These are phyloP conservation scores for Brachionus sp. DNA, from an alignment of 1,140 invertebrate genomes.

Conservation along the genomic window DNA sequence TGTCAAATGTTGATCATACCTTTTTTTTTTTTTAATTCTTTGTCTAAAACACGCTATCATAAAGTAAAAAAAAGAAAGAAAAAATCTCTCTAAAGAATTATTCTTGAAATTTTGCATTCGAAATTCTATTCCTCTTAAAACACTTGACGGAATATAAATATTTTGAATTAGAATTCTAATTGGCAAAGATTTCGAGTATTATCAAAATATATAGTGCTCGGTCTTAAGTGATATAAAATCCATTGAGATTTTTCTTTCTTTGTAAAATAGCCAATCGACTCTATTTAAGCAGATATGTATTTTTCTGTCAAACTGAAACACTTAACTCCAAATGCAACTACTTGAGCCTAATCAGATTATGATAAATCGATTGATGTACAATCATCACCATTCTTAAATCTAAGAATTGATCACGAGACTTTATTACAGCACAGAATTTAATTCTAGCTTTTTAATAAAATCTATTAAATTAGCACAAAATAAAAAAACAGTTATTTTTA, in stretches of 20 bases:
- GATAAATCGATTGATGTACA: background rate
- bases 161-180: background rate
- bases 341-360: background rate
- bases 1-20: background rate
- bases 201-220: background rate
- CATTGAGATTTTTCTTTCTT: slow-evolving; percentile 9
- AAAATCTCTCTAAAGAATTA: background rate
- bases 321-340: background rate
- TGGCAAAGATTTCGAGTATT: background rate
- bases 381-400: background rate
- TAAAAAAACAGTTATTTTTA: background rate
- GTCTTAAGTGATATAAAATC: slow-evolving; percentile 8
- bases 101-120: background rate
- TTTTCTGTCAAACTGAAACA: background rate
- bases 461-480: background rate
- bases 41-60: background rate
- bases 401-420: background rate
- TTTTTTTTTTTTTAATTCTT: background rate
- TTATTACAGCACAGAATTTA: background rate
- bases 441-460: background rate
- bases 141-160: slow-evolving; percentile 23
- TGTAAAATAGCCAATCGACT: background rate
- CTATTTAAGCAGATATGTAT: background rate
- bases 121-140: background rate
- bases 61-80: background rate